Conservation (phyloP, 1,140 invertebrate species). For the Trichomalopsis sarcophagae region DNA sequence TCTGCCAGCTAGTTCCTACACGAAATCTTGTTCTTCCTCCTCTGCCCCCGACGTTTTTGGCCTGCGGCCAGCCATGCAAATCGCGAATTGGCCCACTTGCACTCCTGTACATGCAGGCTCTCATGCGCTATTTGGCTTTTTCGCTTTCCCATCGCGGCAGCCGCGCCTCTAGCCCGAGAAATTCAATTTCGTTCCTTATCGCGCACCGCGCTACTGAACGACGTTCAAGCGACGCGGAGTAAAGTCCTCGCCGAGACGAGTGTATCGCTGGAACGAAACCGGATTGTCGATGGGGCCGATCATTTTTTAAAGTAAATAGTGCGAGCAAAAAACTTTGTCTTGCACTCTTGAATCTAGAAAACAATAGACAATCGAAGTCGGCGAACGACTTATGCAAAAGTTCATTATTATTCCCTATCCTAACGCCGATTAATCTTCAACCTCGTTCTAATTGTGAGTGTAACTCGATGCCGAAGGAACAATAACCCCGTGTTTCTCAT, state of each 20-base stretch:
- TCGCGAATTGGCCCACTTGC: constrained; percentile 53
- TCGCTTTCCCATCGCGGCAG: neutral
- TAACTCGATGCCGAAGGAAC: constrained; percentile 10
- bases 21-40: neutral
- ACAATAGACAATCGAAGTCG: constrained; percentile 17
- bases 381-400: constrained; percentile 30
- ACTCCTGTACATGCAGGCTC: constrained; percentile 38
- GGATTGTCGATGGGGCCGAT: too few relatives aligned
- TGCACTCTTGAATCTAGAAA: constrained; percentile 47
- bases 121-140: neutral
- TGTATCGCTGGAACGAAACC: too few relatives aligned
- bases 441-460: constrained; percentile 16
- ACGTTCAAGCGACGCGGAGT: neutral
- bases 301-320: too few relatives aligned
- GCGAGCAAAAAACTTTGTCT: too few relatives aligned
- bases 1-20: constrained; percentile 41
- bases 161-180: neutral
- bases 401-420: constrained; percentile 35
- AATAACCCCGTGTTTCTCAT: neutral
- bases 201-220: neutral
- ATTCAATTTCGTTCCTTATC: constrained; percentile 6
- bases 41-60: constrained; percentile 30
- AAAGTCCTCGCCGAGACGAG: too few relatives aligned
- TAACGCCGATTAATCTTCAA: constrained; percentile 34
- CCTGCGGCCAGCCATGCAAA: constrained; percentile 54